phyloP scores from a whole-genome alignment of 2,797 vertebrate species.

The Typhlichthys subterraneus region DNA sequence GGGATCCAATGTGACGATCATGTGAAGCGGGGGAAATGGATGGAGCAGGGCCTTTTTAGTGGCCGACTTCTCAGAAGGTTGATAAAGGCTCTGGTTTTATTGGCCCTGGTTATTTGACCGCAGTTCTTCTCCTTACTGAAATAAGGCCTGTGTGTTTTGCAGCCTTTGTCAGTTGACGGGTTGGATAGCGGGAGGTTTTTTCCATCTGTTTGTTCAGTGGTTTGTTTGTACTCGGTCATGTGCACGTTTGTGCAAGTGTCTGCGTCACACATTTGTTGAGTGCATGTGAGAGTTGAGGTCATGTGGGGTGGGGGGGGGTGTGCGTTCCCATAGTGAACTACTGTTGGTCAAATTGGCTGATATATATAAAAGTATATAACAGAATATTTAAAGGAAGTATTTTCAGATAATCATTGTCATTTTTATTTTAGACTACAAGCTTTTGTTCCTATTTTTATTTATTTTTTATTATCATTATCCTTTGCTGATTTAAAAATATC shows the following conservation, averaged over 20 bases:
- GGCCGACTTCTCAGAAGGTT: not conserved
- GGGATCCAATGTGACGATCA: constrained; percentile 2
- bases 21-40: constrained; percentile 26
- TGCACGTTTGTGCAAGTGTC: constrained; percentile 16
- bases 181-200: constrained; percentile 9
- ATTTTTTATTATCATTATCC: too few species aligned
- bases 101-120: constrained; percentile 34
- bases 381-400: too few species aligned
- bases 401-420: too few species aligned
- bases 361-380: too few species aligned
- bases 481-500: too few species aligned
- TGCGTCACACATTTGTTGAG: constrained; percentile 17
- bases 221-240: constrained; percentile 15
- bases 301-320: constrained; percentile 13
- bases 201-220: constrained; percentile 13
- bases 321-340: constrained; percentile 37
- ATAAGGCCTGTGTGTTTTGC: constrained; percentile 12
- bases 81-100: not conserved
- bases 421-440: too few species aligned
- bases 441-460: too few species aligned
- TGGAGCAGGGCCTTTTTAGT: constrained; percentile 4
- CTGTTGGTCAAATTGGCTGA: constrained; percentile 24
- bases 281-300: constrained; percentile 26
- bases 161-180: too few species aligned
- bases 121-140: constrained; percentile 14